phyloP scores from a whole-genome alignment of 2,888 invertebrate genomes.

The Lymantria monacha region DNA sequence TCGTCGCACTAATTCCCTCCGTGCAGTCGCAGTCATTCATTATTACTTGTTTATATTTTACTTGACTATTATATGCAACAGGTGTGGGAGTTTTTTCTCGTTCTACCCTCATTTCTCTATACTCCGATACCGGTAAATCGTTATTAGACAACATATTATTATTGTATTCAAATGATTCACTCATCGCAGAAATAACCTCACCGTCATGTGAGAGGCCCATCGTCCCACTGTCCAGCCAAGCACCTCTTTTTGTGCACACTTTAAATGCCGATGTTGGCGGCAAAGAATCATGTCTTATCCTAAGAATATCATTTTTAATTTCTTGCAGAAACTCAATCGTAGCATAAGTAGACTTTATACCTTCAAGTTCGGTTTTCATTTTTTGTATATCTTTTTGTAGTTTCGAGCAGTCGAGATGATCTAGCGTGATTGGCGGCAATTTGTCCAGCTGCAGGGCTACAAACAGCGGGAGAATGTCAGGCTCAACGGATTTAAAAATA shows the following conservation, averaged over 20 bases:
- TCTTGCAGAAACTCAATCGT: slow-evolving; percentile 1
- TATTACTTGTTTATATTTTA: no score
- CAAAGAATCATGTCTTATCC: neutral
- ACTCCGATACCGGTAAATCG: neutral
- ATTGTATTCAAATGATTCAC: neutral
- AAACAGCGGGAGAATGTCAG: no score
- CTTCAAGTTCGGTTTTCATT: slow-evolving; percentile 1
- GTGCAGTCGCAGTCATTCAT: no score
- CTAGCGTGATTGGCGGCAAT: slow-evolving; percentile 1
- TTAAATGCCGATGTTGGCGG: neutral
- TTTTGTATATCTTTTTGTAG: slow-evolving; percentile 2
- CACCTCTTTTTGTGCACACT: neutral
- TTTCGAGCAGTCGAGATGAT: slow-evolving; percentile 4
- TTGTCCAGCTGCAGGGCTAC: neutral
- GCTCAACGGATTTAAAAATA: neutral
- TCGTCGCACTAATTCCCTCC: no score
- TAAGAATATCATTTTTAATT: slow-evolving; percentile 1
- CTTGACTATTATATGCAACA: no score
- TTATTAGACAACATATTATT: neutral
- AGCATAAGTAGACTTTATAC: slow-evolving; percentile 2
- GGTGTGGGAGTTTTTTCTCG: no score
- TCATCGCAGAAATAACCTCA: neutral
- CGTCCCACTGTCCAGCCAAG: neutral
- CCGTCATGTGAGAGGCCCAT: neutral
- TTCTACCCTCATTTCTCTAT: slow-evolving; percentile 1